A percentile compares a stretch with the other conserved stretches of the same genome.
Evolutionary conservation across 2,113 vertebrate species (phyloP).

Genomic region (Pluvianellus socialis): DNA sequence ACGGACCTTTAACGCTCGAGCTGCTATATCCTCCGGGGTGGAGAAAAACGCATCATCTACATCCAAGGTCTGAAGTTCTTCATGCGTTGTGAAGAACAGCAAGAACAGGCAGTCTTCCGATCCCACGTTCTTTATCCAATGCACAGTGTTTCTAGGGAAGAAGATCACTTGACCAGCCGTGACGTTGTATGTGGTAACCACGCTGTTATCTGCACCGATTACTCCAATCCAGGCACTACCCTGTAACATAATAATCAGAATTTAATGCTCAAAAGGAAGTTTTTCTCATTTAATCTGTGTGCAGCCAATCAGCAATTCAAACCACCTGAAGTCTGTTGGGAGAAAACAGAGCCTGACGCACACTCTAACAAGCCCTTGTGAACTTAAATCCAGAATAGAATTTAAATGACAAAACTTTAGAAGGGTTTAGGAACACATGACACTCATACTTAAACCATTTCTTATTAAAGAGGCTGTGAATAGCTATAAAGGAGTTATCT

Average conservation of each 20-base stretch:
- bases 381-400: neutral
- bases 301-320: neutral
- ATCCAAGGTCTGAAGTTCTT: constrained; percentile 73
- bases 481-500: neutral
- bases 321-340: too few species aligned
- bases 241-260: neutral
- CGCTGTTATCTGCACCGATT: constrained; percentile 28
- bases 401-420: neutral
- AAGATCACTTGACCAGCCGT: constrained; percentile 71
- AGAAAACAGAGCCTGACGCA: neutral
- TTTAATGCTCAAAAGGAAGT: fast-evolving
- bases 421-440: neutral
- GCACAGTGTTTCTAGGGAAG: constrained; percentile 69
- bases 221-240: constrained; percentile 71
- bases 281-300: neutral
- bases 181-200: constrained; percentile 60
- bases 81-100: constrained; percentile 72
- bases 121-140: constrained; percentile 74
- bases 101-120: constrained; percentile 69
- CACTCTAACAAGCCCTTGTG: neutral
- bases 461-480: neutral
- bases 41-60: constrained; percentile 71
- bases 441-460: neutral
- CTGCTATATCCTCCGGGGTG: constrained; percentile 70
- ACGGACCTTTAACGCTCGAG: constrained; percentile 68